A percentile compares a stretch with the other conserved stretches of the same genome.
phyloP scores from a whole-genome alignment of 1,140 invertebrate genomes.

The Armadillidium nasatum region DNA sequence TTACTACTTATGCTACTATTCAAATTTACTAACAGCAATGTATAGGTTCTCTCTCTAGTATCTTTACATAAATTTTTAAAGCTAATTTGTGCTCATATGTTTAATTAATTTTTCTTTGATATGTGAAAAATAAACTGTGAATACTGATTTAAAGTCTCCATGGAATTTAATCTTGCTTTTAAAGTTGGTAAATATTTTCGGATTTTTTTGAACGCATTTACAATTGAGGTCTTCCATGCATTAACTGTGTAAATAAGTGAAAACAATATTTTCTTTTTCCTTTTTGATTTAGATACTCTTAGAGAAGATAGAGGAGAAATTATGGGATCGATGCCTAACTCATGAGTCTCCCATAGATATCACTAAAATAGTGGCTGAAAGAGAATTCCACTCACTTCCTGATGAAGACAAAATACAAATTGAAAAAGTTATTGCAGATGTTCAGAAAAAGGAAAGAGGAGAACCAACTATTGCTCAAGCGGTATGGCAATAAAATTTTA shows the following conservation, averaged over 20 bases:
- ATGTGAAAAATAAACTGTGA: too few relatives aligned
- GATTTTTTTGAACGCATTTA: too few relatives aligned
- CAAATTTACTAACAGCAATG: too few relatives aligned
- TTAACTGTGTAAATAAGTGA: too few relatives aligned
- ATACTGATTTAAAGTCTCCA: not conserved
- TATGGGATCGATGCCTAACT: not conserved
- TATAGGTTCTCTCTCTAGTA: too few relatives aligned
- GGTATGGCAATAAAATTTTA: not conserved
- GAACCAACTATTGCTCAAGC: not conserved
- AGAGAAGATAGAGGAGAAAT: not conserved
- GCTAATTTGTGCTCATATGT: too few relatives aligned
- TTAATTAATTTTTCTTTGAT: too few relatives aligned
- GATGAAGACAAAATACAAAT: not conserved
- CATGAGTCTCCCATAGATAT: not conserved
- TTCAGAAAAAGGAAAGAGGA: not conserved
- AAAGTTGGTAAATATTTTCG: too few relatives aligned
- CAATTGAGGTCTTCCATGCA: too few relatives aligned
- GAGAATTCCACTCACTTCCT: not conserved
- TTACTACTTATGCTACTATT: too few relatives aligned
- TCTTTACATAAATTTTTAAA: too few relatives aligned
- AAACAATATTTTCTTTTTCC: not conserved
- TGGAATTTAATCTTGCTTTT: not conserved
- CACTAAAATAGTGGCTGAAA: not conserved
- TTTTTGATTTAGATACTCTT: conserved; percentile 1
- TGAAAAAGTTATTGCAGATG: not conserved